Evolutionary conservation across 2,888 invertebrate genomes (phyloP), one percentile per base, ranked within the genome.

Genomic region (Lasioglossum leucozonium): DNA sequence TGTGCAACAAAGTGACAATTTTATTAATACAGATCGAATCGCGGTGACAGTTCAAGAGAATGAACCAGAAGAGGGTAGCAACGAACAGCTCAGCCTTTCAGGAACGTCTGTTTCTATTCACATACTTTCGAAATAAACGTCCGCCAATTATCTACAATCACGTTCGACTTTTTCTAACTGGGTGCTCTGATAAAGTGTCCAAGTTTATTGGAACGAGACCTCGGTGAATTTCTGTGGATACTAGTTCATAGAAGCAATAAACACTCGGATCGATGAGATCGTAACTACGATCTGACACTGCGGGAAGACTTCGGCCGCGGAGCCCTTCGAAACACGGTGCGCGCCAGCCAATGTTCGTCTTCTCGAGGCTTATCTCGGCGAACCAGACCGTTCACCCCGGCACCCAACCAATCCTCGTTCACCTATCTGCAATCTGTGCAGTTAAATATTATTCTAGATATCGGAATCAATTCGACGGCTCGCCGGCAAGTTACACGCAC

Each of bases 321-420:
- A 37, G 1, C 37, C 67, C 67, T 67, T 37, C 67, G 67, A 37
- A 67, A 67, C 67, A 67, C 22, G 22, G 65, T 67, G 22, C 11
- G 37, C 11, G 22, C 37, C 37, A 34, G 34, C 4, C 37, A 37
- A 34, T 67, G 67, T 67, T 67, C 67, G 37, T 67, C 67, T 67
- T 67, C 67, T 22, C 22, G 37, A 67, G 67, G 18, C 67, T 67
- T 67, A 67, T 37, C 67, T 67, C 37, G 37, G 22, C 37, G 22
- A 22, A 37, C 67, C 67, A 67, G 65, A n/a, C 51, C 26, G 72
- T 44, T 72, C 72, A 47, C 44, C 72, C 18, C 78, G 42, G 67
- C 37, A 10, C 67, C 22, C 37, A 22, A 37, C 30, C 37, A 67
- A 37, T 67, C 67, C 67, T 67, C 67, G 22, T 67, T 37, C 67